Evolutionary conservation across 2,113 vertebrate genomes (phyloP), one percentile per base, ranked within the genome.

Genomic region (Sinocyclocheilus anophthalmus): DNA sequence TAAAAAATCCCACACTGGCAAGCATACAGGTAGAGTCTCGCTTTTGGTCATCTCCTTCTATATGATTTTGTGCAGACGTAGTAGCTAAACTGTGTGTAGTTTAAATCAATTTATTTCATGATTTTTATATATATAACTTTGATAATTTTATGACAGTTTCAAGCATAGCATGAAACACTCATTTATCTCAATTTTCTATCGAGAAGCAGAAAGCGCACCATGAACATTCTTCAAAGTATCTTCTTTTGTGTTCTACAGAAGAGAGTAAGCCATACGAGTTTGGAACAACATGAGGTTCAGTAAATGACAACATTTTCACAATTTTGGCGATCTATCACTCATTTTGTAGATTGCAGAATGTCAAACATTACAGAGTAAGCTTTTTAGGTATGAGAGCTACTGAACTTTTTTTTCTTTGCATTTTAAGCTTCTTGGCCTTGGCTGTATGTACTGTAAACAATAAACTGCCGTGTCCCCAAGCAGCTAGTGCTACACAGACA

Each of bases 381-480:
- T 55, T 33, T 33, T 77, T 30, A 77, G 26, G 26, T 77, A 50
- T 55, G 13, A 30, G 16, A 77, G 22, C 11, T 24, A 7, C 12
- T 33, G 16, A 18, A 55, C 16, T 18, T 55, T 16, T 5, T 55
- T 55, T 1, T 37, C 14, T 76, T 76, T 5, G 7, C 57, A 59
- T 59, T 22, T 59, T 59, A 3, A 42, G 33, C 20, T n/a, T 80
- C 5, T 80, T 78, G 5, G 16, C 11, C 18, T 63, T 59, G 20
- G 26, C 76, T 50, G 45, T 83, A 53, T 70, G 16, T 24, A 10
- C 50, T 73, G 81, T 83, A 55, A 83, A 55, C 50, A 73, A 73
- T 39, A 73, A 83, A 73, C 50, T 59, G 33, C 33, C 42, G 18
- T 69, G 14, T 70, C 42, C 24, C 65, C 65, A 70, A 72, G 65